These are phyloP conservation scores for Aphodius granarius DNA, from an alignment of 2,888 invertebrate species.

Conservation along the genomic window DNA sequence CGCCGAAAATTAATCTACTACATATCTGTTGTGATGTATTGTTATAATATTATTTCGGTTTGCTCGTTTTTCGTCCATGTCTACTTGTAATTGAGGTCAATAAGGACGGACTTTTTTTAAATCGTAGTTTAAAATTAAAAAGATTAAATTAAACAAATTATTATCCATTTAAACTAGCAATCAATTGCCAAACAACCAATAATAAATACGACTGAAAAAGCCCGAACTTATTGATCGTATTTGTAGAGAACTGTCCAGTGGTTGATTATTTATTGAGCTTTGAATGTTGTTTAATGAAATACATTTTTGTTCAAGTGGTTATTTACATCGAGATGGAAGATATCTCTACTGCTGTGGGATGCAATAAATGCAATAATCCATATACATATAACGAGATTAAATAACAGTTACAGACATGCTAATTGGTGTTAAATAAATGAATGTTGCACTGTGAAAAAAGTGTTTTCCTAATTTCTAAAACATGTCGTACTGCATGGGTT, in stretches of 20 bases:
- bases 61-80: neutral
- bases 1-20: conserved; percentile 19
- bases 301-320: conserved; percentile 4
- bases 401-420: neutral
- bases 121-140: neutral
- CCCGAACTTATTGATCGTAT: neutral
- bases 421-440: conserved; percentile 4
- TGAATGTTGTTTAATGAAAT: neutral
- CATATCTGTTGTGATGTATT: neutral
- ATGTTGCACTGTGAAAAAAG: neutral
- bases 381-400: conserved; percentile 4
- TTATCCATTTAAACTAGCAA: neutral
- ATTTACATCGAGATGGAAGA: conserved; percentile 10
- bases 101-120: neutral
- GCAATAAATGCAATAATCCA: conserved; percentile 47
- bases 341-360: conserved; percentile 44
- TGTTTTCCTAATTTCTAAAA: neutral
- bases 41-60: neutral
- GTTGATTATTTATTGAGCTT: conserved; percentile 5
- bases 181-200: too few species aligned
- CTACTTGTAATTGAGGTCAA: neutral
- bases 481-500: neutral
- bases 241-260: neutral
- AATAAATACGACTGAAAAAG: neutral
- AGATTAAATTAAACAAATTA: neutral